Percentiles rank a stretch among this genome's conserved stretches.
phyloP scores from a whole-genome alignment of 2,113 vertebrate species.

The Noctilio leporinus region DNA sequence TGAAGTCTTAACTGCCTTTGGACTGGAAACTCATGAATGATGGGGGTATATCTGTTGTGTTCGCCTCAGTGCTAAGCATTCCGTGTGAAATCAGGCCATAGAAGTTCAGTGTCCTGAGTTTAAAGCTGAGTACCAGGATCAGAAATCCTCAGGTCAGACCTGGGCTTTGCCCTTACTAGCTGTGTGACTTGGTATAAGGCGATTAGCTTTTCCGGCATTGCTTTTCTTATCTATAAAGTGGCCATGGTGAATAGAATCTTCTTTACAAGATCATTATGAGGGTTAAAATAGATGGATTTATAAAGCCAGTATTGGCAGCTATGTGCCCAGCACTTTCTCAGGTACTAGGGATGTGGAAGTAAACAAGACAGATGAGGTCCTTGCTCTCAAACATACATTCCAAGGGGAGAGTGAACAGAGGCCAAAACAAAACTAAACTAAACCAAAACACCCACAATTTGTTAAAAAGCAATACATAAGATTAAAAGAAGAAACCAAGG shows the following conservation, averaged over 20 bases:
- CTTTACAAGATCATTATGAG: neutral
- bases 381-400: neutral
- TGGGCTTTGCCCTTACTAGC: neutral
- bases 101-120: neutral
- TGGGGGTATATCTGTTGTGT: accelerated
- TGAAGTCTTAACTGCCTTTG: neutral
- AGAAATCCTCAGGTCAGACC: neutral
- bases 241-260: neutral
- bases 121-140: neutral
- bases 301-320: neutral
- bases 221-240: neutral
- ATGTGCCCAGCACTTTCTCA: neutral
- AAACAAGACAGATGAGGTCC: neutral
- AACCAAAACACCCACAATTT: neutral
- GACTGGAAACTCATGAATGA: neutral
- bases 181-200: neutral
- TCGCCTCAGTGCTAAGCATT: accelerated
- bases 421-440: too few species aligned
- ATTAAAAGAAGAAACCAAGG: neutral
- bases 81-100: accelerated
- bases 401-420: neutral
- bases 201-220: neutral
- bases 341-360: too few species aligned
- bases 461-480: neutral
- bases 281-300: neutral